Conservation (phyloP, 2,797 vertebrate species). For the Eremophila alpestris region DNA sequence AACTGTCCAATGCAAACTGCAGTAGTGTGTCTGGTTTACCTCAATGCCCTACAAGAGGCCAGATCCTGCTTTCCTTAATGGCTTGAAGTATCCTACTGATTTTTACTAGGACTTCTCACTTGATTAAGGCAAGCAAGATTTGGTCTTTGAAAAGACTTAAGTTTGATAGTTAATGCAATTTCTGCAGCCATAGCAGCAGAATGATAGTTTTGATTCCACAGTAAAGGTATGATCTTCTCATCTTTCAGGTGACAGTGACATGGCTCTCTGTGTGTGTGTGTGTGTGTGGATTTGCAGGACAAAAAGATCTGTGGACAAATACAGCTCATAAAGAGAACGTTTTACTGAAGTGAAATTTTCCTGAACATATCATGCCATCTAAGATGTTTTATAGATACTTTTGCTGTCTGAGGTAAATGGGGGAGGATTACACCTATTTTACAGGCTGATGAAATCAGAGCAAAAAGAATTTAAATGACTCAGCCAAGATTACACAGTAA, state of each 20-base stretch:
- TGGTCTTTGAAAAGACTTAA: not conserved
- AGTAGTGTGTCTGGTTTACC: constrained; percentile 53
- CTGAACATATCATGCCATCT: not conserved
- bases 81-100: not conserved
- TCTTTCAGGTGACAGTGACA: constrained; percentile 12
- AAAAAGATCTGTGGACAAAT: constrained; percentile 22
- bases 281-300: constrained; percentile 22
- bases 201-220: constrained; percentile 27
- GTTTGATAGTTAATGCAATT: not conserved
- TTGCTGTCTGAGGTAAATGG: constrained; percentile 44
- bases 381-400: constrained; percentile 49
- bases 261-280: not conserved
- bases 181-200: not conserved
- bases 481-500: constrained; percentile 15
- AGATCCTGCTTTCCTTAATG: not conserved
- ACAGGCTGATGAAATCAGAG: constrained; percentile 29
- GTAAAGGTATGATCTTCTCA: constrained; percentile 9
- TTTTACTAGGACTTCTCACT: constrained; percentile 18
- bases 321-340: not conserved
- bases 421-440: constrained; percentile 52
- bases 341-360: not conserved
- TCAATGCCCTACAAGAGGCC: constrained; percentile 20
- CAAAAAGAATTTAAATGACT: constrained; percentile 54
- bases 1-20: constrained; percentile 57
- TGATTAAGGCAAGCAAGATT: not conserved